A percentile compares a stretch with the other conserved stretches of the same genome.
Conservation (phyloP, 1,140 invertebrate species). For the Mesaphorura yosii region DNA sequence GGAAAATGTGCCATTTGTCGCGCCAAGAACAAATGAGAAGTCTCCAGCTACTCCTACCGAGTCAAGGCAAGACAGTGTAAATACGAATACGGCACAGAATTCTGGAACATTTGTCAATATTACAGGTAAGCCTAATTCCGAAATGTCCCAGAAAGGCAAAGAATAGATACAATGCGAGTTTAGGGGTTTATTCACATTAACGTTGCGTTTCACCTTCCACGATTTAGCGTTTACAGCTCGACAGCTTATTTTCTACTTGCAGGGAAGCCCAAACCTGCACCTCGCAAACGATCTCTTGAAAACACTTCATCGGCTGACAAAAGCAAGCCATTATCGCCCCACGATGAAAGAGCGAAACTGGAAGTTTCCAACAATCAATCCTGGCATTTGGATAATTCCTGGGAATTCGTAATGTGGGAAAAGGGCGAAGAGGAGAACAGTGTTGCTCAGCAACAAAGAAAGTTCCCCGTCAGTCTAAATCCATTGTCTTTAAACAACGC, state of each 20-base stretch:
- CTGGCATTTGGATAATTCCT: constrained; percentile 27
- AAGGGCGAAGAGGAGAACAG: constrained; percentile 14
- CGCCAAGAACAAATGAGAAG: background rate
- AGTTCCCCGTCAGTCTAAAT: constrained; percentile 8
- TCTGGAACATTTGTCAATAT: no score
- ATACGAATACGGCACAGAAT: no score
- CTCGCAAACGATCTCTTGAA: constrained; percentile 6
- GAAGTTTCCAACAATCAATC: constrained; percentile 25
- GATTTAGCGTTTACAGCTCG: no score
- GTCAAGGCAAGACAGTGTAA: no score
- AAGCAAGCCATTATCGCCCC: no score
- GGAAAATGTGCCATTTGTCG: background rate
- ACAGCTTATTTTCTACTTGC: no score
- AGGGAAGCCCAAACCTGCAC: constrained; percentile 17
- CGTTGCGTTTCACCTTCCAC: background rate
- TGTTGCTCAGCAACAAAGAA: background rate
- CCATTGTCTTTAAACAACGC: constrained; percentile 2
- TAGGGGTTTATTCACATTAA: no score
- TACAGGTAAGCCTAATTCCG: no score
- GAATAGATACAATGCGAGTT: no score
- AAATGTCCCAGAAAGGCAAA: no score
- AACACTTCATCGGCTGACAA: constrained; percentile 6
- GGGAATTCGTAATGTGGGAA: constrained; percentile 29
- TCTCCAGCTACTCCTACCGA: background rate
- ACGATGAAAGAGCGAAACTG: constrained; percentile 14